Conservation (phyloP, 1,140 invertebrate genomes). For the Drosophila varians region DNA sequence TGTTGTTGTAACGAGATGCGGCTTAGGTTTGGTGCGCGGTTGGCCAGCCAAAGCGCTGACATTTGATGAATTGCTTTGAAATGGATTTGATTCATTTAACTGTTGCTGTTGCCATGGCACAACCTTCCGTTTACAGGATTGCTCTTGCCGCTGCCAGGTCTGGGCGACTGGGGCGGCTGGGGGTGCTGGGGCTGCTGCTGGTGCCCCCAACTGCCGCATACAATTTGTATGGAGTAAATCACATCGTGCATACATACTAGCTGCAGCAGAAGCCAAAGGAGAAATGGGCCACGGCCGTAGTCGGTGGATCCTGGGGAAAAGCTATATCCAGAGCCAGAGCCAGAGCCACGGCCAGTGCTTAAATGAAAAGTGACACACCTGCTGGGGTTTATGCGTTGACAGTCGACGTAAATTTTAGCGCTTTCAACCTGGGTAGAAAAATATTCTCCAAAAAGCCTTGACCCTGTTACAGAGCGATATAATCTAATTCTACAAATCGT, state of each 20-base stretch:
- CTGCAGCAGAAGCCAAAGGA: slow-evolving; percentile 5
- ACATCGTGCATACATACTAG: slow-evolving; percentile 19
- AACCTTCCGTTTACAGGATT: slow-evolving; percentile 32
- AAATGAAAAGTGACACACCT: slow-evolving; percentile 51
- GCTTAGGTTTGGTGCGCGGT: slow-evolving; percentile 45
- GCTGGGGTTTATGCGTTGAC: slow-evolving; percentile 13
- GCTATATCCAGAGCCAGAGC: background rate
- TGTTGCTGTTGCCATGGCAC: slow-evolving; percentile 34
- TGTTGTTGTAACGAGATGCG: slow-evolving; percentile 25
- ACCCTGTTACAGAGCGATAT: background rate
- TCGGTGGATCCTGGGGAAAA: slow-evolving; percentile 18
- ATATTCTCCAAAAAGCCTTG: background rate
- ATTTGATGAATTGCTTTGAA: slow-evolving; percentile 76
- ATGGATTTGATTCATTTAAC: slow-evolving; percentile 79
- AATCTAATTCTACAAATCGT: background rate
- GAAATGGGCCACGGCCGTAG: slow-evolving; percentile 20
- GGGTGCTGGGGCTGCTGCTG: background rate
- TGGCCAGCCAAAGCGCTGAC: slow-evolving; percentile 57
- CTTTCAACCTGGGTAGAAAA: background rate
- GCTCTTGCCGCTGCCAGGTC: slow-evolving; percentile 8
- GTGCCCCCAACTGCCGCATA: slow-evolving; percentile 8
- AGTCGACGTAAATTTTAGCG: slow-evolving; percentile 4
- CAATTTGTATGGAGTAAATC: slow-evolving; percentile 54
- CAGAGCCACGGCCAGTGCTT: slow-evolving; percentile 13
- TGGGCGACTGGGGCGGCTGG: too few species aligned